Base-by-base conservation (phyloP, 2,113 vertebrate genomes). In the Trematocara unimaculatum region DNA sequence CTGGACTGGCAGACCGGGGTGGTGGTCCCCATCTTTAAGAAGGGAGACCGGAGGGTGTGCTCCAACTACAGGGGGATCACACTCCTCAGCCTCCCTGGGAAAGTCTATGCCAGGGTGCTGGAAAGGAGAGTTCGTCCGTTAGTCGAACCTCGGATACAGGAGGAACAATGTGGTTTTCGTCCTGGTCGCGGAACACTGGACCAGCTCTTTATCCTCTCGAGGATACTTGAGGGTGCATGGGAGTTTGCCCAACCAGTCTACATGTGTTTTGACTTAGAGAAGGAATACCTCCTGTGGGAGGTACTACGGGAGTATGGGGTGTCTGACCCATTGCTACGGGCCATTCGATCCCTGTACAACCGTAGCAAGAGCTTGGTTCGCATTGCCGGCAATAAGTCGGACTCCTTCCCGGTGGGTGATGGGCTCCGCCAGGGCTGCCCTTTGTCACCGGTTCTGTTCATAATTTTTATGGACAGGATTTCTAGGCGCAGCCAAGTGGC, bases 251-350 rank as follows among this genome's bases (percentile, higher is more conserved):
- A 54, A 54, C 51, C 3, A 54, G 51, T 1, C 51, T 20, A 54
- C 0, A 54, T 54, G n/a, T 54, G n/a, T 20, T 54, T 54, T 54
- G 3, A n/a, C 18, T 53, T n/a, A 3, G 18, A 53, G 18, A n/a
- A n/a, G 18, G 18, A 0, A 53, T 20, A n/a, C 18, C 8, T 51
- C 18, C 49, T 51, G 49, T 53, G 47, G 47, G 47, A 49, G 47
- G 47, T 49, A 1, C 1, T 49, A 1, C 15, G 7, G 47, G 47
- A 17, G 7, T 49, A 49, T 49, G 47, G 47, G 15, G 47, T 49
- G 7, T 8, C 47, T 49, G 47, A 7, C 47, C 2, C 47, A 3
- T 49, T 49, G 15, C 47, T 49, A 17, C 4, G 15, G 45, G 15
- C 7, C 47, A 49, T 8, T 18, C 1, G 4, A 49, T 18, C 47